phyloP scores from a whole-genome alignment of 2,888 invertebrate genomes.

The Andrena trimmerana region DNA sequence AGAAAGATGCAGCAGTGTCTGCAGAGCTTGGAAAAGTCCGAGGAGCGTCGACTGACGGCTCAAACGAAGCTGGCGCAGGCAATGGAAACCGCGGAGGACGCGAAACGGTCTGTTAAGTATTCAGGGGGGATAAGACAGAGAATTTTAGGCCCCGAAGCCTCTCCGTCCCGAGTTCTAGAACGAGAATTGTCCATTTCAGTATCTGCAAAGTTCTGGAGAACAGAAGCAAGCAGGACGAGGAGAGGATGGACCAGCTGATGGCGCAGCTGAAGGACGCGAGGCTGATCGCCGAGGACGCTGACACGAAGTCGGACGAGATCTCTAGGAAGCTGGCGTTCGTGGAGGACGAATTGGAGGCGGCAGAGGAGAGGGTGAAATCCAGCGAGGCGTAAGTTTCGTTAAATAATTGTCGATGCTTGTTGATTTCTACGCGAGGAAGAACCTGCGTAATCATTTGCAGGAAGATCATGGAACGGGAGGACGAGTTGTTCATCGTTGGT shows the following conservation, averaged over 20 bases:
- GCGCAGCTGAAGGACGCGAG: conserved; percentile 89
- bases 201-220: conserved; percentile 90
- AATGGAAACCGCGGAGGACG: conserved; percentile 80
- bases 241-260: conserved; percentile 88
- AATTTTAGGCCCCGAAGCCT: neutral
- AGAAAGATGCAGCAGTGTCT: conserved; percentile 82
- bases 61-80: conserved; percentile 80
- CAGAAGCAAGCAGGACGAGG: conserved; percentile 88
- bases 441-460: conserved; percentile 66
- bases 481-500: conserved; percentile 89
- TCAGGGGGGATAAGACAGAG: neutral
- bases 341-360: conserved; percentile 89
- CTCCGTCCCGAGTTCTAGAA: neutral
- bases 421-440: neutral
- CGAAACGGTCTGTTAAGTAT: conserved; percentile 77
- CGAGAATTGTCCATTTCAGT: conserved; percentile 74
- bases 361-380: conserved; percentile 89
- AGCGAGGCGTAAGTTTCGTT: conserved; percentile 86
- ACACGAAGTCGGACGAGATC: conserved; percentile 90
- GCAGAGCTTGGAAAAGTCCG: conserved; percentile 81
- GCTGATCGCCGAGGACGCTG: conserved; percentile 89
- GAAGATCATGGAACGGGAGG: conserved; percentile 90
- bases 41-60: conserved; percentile 79
- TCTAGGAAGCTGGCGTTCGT: conserved; percentile 89
- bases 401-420: neutral